These are phyloP conservation scores for Adoxophyes honmai DNA, from an alignment of 1,140 invertebrate genomes.

Conservation along the genomic window DNA sequence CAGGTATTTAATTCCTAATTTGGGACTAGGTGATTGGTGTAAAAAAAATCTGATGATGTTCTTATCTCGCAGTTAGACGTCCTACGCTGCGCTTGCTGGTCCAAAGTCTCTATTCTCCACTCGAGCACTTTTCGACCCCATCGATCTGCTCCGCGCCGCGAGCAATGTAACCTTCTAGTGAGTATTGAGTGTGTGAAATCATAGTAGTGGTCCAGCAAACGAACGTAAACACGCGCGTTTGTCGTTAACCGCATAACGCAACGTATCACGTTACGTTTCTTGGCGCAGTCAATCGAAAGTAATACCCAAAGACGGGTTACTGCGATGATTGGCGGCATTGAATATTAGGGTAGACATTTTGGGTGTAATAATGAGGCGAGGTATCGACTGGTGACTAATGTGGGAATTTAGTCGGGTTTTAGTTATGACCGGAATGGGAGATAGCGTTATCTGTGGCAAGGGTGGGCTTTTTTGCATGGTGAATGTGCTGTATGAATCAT, in stretches of 20 bases:
- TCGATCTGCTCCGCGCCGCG: too few species aligned
- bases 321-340: constrained; percentile 34
- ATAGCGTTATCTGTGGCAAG: not conserved
- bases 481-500: too few species aligned
- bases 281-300: constrained; percentile 28
- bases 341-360: constrained; percentile 24
- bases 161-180: too few species aligned
- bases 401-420: constrained; percentile 9
- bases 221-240: constrained; percentile 31
- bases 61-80: too few species aligned
- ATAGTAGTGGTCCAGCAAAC: constrained; percentile 19
- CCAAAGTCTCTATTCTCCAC: too few species aligned
- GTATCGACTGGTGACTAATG: constrained; percentile 22
- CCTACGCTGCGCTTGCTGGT: too few species aligned
- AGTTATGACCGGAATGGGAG: not conserved
- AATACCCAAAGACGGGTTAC: constrained; percentile 31
- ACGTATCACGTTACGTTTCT: constrained; percentile 30
- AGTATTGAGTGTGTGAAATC: too few species aligned
- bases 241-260: constrained; percentile 31
- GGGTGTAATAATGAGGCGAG: constrained; percentile 27
- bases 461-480: constrained; percentile 1
- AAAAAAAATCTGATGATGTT: too few species aligned
- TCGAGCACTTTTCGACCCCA: too few species aligned
- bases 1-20: too few species aligned
- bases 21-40: too few species aligned